A percentile compares a stretch with the other conserved stretches of the same genome.
These are phyloP conservation scores for Callipepla californica DNA, from an alignment of 2,113 vertebrate genomes.

Conservation along the genomic window DNA sequence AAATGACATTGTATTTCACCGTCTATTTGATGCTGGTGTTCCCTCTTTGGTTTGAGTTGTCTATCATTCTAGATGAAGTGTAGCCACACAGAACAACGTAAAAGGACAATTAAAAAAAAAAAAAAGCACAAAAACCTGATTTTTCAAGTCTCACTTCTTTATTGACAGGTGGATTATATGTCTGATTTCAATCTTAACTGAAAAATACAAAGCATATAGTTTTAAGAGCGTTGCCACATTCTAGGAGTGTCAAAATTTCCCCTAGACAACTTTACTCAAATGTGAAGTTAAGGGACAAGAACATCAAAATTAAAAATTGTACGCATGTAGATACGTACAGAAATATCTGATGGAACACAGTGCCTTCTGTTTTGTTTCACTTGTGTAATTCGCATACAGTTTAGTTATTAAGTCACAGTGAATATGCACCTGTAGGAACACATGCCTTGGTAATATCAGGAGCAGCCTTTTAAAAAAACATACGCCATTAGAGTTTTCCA, in stretches of 20 bases:
- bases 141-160: constrained; percentile 34
- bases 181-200: constrained; percentile 55
- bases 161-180: constrained; percentile 26
- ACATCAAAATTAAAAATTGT: constrained; percentile 22
- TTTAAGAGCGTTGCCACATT: not conserved
- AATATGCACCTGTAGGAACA: not conserved
- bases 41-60: not conserved
- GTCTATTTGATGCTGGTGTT: not conserved
- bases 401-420: not conserved
- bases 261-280: constrained; percentile 21
- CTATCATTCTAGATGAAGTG: constrained; percentile 24
- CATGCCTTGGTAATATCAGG: not conserved
- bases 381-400: not conserved
- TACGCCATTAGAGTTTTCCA: not conserved
- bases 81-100: not conserved
- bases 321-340: not conserved
- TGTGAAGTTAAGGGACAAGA: not conserved
- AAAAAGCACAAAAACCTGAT: not conserved
- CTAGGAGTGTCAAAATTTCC: constrained; percentile 14
- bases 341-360: not conserved
- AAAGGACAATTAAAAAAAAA: not conserved
- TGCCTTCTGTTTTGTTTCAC: not conserved
- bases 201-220: constrained; percentile 29
- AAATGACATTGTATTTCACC: not conserved
- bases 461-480: not conserved